These are phyloP conservation scores for Pristis pectinata DNA, from an alignment of 2,797 vertebrate genomes.

Conservation along the genomic window DNA sequence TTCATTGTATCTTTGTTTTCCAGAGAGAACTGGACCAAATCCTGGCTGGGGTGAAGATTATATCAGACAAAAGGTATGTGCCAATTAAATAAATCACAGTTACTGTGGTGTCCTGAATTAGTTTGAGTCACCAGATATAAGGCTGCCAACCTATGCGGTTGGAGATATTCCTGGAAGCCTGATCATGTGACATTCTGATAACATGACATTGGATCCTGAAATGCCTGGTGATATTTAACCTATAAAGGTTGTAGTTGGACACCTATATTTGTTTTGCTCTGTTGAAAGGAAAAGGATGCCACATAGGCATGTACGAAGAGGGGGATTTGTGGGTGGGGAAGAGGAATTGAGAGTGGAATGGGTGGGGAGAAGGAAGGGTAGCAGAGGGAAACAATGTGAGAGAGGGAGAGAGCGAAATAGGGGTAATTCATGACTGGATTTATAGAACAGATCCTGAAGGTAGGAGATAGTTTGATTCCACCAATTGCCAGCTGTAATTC, in stretches of 20 bases:
- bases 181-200: not conserved
- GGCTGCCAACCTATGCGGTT: not conserved
- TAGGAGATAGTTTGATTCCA: no score
- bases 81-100: not conserved
- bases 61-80: not conserved
- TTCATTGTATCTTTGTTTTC: not conserved
- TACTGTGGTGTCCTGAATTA: not conserved
- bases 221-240: not conserved
- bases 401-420: no score
- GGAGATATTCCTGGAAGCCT: not conserved
- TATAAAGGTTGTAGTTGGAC: not conserved
- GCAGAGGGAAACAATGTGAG: no score
- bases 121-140: not conserved
- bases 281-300: no score
- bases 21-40: not conserved
- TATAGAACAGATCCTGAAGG: no score
- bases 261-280: not conserved
- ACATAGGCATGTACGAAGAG: no score
- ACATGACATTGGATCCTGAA: not conserved
- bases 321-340: no score
- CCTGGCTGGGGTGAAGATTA: not conserved
- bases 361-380: no score
- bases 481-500: no score
- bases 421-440: no score
- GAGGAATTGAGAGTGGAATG: no score